A percentile compares a stretch with the other conserved stretches of the same genome.
These are phyloP conservation scores for Ophion obscuratus DNA, from an alignment of 2,888 invertebrate species.

Conservation along the genomic window DNA sequence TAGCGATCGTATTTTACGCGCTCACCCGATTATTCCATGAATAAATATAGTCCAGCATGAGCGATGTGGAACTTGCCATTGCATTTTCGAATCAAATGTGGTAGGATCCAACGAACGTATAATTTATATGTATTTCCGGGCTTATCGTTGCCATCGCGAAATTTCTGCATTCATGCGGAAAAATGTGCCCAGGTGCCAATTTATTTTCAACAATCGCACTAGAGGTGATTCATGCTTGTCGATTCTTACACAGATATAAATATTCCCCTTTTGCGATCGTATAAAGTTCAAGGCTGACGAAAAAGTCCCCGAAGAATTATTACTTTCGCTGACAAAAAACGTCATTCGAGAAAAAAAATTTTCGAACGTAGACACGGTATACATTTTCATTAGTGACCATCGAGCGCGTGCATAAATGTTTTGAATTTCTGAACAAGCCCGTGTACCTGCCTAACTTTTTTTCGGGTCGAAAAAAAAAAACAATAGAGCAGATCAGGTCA, in stretches of 20 bases:
- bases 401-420: conserved; percentile 41
- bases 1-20: conserved; percentile 46
- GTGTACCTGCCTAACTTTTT: conserved; percentile 13
- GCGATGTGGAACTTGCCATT: background rate
- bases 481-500: conserved; percentile 44
- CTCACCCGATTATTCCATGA: conserved; percentile 61
- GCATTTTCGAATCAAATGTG: conserved; percentile 49
- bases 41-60: conserved; percentile 52
- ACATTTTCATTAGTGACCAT: conserved; percentile 61
- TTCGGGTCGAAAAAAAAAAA: conserved; percentile 43
- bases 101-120: conserved; percentile 41
- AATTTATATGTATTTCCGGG: conserved; percentile 58
- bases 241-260: conserved; percentile 20
- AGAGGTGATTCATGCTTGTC: conserved; percentile 6
- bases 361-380: conserved; percentile 21
- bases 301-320: conserved; percentile 26
- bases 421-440: background rate
- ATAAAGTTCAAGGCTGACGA: background rate
- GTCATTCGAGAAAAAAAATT: background rate
- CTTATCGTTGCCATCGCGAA: conserved; percentile 8
- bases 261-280: background rate
- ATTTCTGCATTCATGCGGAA: conserved; percentile 1
- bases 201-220: conserved; percentile 45
- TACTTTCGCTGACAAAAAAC: conserved; percentile 3
- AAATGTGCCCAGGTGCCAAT: background rate